Percentiles rank a stretch among this genome's conserved stretches.
phyloP scores from a whole-genome alignment of 2,797 vertebrate species.

The Phylloscopus collybita region DNA sequence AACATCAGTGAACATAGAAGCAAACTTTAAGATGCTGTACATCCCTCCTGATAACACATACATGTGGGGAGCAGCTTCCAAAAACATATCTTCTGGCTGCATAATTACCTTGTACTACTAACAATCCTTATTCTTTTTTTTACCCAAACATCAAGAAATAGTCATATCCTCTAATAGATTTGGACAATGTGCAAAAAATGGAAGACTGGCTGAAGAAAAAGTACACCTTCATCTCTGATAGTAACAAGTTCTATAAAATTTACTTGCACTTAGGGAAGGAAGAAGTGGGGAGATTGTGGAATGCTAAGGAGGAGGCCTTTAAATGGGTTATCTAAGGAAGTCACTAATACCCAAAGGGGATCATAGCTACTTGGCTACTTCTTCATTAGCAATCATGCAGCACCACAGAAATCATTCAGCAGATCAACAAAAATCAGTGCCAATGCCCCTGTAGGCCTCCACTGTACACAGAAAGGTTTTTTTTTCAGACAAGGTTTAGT shows the following conservation, averaged over 20 bases:
- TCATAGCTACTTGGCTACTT: not conserved
- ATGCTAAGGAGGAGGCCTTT: not conserved
- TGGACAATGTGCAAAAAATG: not conserved
- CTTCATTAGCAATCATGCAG: not conserved
- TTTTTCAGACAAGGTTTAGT: not conserved
- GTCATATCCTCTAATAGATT: fast-evolving
- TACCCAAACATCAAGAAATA: not conserved
- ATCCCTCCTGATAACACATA: not conserved
- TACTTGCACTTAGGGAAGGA: not conserved
- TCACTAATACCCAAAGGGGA: not conserved
- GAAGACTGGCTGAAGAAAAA: not conserved
- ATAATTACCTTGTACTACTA: not conserved
- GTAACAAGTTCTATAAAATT: not conserved
- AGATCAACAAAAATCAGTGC: not conserved
- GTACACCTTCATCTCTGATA: not conserved
- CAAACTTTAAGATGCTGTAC: not conserved
- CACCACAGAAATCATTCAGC: not conserved
- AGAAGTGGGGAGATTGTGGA: not conserved
- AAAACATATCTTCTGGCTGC: not conserved
- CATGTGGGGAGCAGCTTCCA: not conserved
- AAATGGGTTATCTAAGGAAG: not conserved
- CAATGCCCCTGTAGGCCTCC: not conserved
- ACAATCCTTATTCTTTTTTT: not conserved
- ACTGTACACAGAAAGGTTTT: not conserved
- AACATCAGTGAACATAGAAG: not conserved